Percentiles rank a stretch among this genome's conserved stretches.
phyloP scores from a whole-genome alignment of 1,140 invertebrate genomes.

The Drosophila mojavensis region DNA sequence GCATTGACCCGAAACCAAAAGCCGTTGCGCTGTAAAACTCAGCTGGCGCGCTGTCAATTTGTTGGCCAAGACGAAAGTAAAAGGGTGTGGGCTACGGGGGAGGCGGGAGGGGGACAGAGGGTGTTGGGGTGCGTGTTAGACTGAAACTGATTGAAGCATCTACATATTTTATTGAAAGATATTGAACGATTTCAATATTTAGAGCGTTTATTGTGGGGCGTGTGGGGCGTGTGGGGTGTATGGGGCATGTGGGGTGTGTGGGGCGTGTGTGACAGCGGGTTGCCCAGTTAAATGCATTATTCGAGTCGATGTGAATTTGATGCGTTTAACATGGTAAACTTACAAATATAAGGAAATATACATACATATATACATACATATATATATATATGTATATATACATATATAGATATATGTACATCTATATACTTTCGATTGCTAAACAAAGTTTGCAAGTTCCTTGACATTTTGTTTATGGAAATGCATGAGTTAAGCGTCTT shows the following conservation, averaged over 20 bases:
- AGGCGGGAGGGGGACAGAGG: too few relatives aligned
- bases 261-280: constrained; percentile 20
- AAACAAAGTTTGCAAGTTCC: too few relatives aligned
- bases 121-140: too few relatives aligned
- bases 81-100: too few relatives aligned
- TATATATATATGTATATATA: too few relatives aligned
- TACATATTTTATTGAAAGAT: constrained; percentile 83
- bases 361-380: too few relatives aligned
- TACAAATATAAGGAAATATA: background rate
- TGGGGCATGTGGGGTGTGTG: too few relatives aligned
- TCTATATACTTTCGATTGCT: too few relatives aligned
- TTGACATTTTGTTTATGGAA: too few relatives aligned
- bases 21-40: constrained; percentile 68
- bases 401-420: too few relatives aligned
- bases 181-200: constrained; percentile 81
- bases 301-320: background rate
- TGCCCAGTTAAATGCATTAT: background rate
- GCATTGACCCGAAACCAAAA: constrained; percentile 69
- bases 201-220: constrained; percentile 23
- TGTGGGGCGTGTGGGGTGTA: too few relatives aligned
- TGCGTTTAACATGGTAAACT: background rate
- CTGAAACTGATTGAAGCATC: constrained; percentile 52
- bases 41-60: constrained; percentile 79
- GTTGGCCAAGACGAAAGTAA: constrained; percentile 6
- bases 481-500: too few relatives aligned